Conservation (phyloP, 2,113 vertebrate genomes). For the Okapia johnstoni region DNA sequence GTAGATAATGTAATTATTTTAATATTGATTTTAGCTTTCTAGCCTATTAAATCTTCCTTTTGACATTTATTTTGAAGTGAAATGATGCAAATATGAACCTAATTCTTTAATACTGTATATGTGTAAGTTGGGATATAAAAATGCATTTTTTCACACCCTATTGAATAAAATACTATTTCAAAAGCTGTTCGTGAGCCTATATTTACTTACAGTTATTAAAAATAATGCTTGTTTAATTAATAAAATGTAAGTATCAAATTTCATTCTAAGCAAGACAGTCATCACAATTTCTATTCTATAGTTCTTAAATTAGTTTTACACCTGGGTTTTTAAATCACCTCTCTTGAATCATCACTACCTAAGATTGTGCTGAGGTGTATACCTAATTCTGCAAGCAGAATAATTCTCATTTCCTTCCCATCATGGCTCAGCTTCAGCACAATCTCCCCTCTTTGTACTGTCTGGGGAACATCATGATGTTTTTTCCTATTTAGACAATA, state of each 20-base stretch:
- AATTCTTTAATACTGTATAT: background rate
- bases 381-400: fast-evolving
- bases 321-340: background rate
- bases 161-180: background rate
- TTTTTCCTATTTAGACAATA: background rate
- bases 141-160: background rate
- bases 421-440: background rate
- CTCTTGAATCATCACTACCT: no score
- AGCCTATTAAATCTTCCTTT: background rate
- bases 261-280: background rate
- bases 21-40: background rate
- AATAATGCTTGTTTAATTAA: background rate
- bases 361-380: fast-evolving
- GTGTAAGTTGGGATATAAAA: background rate
- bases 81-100: background rate
- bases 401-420: background rate
- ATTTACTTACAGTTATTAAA: background rate
- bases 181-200: background rate
- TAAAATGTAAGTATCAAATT: background rate
- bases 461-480: background rate
- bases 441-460: fast-evolving
- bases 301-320: background rate
- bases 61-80: background rate
- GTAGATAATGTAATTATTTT: background rate
- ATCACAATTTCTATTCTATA: background rate